Percentiles rank a stretch among this genome's conserved stretches.
Conservation (phyloP, 2,888 invertebrate genomes). For the Dermolepida albohirtum region DNA sequence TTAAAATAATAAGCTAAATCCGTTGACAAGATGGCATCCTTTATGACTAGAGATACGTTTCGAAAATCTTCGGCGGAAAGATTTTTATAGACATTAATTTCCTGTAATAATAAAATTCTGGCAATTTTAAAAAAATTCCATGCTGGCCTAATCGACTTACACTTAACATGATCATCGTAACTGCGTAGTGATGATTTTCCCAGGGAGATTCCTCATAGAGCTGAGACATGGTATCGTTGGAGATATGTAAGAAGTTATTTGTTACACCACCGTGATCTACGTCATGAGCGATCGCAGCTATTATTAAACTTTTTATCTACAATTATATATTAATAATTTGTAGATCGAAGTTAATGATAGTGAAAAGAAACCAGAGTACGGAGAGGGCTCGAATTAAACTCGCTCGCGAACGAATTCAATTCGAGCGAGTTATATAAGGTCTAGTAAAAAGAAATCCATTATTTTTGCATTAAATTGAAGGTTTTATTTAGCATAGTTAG, state of each 20-base stretch:
- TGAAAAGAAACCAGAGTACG: too few relatives aligned
- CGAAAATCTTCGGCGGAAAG: conserved; percentile 63
- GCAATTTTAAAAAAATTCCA: conserved; percentile 15
- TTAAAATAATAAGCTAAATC: conserved; percentile 71
- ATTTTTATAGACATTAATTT: conserved; percentile 67
- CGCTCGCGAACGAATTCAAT: too few relatives aligned
- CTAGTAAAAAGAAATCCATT: too few relatives aligned
- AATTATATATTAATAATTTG: neutral
- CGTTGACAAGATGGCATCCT: conserved; percentile 71
- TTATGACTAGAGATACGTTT: conserved; percentile 67
- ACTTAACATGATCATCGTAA: conserved; percentile 70
- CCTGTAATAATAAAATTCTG: conserved; percentile 59
- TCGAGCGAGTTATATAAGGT: too few relatives aligned
- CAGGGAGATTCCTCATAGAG: conserved; percentile 71
- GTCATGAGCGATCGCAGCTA: conserved; percentile 73
- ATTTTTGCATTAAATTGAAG: too few relatives aligned
- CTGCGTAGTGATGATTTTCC: conserved; percentile 72
- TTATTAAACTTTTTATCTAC: conserved; percentile 69
- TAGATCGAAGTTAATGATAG: too few relatives aligned
- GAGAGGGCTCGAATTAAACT: too few relatives aligned
- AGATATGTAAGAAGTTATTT: conserved; percentile 71
- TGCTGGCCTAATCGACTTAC: conserved; percentile 57
- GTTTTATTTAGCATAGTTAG: too few relatives aligned
- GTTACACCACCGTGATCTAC: conserved; percentile 74
- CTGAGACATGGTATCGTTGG: conserved; percentile 68